These are phyloP conservation scores for Notoglanidium macrostoma DNA, from an alignment of 2,797 vertebrate genomes.

Conservation along the genomic window DNA sequence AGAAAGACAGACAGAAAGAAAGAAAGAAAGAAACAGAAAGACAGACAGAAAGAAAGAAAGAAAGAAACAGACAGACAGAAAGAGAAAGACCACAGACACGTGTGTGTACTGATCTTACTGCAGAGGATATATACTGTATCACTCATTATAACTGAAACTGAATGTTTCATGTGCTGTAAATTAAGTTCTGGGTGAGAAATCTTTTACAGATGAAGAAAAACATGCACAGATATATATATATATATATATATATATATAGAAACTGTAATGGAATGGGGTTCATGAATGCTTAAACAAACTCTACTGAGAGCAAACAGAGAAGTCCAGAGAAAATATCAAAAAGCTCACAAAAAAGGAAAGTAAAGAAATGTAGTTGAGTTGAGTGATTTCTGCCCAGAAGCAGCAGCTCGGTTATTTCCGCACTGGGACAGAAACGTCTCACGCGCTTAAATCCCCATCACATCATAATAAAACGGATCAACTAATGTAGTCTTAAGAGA, in stretches of 20 bases:
- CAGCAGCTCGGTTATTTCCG: not conserved
- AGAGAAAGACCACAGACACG: no score
- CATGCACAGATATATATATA: no score
- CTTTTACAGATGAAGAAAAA: no score
- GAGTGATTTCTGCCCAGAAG: not conserved
- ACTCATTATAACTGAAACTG: no score
- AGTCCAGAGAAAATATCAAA: not conserved
- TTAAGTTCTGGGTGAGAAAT: no score
- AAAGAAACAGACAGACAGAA: no score
- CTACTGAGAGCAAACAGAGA: not conserved
- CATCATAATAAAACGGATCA: not conserved
- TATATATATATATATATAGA: not conserved
- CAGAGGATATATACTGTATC: no score
- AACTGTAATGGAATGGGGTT: not conserved
- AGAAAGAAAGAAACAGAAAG: not conserved
- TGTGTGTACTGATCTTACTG: no score
- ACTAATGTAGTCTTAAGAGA: not conserved
- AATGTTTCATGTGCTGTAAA: no score
- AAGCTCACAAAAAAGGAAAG: not conserved
- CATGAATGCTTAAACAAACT: not conserved
- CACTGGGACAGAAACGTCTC: not conserved
- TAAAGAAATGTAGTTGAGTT: not conserved
- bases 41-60: not conserved
- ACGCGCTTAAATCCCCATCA: not conserved
- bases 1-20: not conserved